These are phyloP conservation scores for Emmelina monodactyla DNA, from an alignment of 2,888 invertebrate genomes.

Conservation along the genomic window DNA sequence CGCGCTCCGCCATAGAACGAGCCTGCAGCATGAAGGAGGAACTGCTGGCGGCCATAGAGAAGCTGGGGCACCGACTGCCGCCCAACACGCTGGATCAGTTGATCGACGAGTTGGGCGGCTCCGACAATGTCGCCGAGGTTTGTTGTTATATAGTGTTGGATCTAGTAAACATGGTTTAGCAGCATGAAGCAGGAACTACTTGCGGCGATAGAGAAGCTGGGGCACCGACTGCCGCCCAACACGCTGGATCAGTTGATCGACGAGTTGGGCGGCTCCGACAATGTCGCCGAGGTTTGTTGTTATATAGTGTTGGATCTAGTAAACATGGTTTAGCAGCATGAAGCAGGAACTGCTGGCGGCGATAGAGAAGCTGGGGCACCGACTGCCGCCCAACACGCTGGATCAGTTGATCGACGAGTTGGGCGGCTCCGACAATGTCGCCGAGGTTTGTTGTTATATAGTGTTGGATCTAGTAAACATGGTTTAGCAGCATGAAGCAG, in stretches of 20 bases:
- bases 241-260: conserved; percentile 98
- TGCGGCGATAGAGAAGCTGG: conserved; percentile 80
- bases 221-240: conserved; percentile 91
- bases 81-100: conserved; percentile 98
- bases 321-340: too few species aligned
- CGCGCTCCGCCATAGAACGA: conserved; percentile 85
- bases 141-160: too few species aligned
- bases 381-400: conserved; percentile 94
- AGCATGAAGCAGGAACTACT: conserved; percentile 93
- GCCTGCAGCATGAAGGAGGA: conserved; percentile 95
- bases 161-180: too few species aligned
- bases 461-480: too few species aligned
- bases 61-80: conserved; percentile 86
- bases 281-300: conserved; percentile 97
- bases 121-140: conserved; percentile 97
- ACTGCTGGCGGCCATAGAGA: conserved; percentile 80
- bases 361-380: conserved; percentile 86
- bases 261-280: conserved; percentile 96
- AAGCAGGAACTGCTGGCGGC: conserved; percentile 85
- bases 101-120: conserved; percentile 97
- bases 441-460: too few species aligned
- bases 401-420: conserved; percentile 98
- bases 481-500: conserved; percentile 93
- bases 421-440: conserved; percentile 97
- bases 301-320: too few species aligned